Percentiles rank a stretch among this genome's conserved stretches.
Conservation (phyloP, 2,113 vertebrate species). For the Macrotis lagotis region DNA sequence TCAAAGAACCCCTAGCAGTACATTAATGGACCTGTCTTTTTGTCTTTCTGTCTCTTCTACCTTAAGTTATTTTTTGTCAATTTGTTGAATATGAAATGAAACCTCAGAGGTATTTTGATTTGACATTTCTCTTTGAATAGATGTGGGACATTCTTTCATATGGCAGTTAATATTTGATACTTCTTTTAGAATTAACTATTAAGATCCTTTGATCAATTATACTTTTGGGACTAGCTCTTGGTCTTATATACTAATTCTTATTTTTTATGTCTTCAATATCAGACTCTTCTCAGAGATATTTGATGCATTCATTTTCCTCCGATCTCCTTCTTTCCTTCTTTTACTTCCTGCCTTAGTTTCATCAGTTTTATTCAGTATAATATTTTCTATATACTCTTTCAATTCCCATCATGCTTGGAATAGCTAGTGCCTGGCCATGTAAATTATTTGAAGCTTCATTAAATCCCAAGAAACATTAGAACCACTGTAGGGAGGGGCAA, state of each 20-base stretch:
- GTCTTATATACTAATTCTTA: not conserved
- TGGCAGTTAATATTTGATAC: not conserved
- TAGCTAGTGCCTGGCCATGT: not conserved
- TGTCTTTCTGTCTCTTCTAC: not conserved
- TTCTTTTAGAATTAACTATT: not conserved
- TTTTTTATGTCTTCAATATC: not conserved
- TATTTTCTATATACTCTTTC: not conserved
- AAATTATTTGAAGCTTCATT: not conserved
- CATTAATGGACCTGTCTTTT: not conserved
- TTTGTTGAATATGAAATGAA: not conserved
- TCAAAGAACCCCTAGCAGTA: not conserved
- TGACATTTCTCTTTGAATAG: not conserved
- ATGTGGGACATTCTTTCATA: not conserved
- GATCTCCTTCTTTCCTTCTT: not conserved
- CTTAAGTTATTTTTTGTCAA: not conserved
- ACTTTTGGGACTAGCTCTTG: not conserved
- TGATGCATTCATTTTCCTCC: not conserved
- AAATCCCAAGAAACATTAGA: not conserved
- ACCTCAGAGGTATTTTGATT: not conserved
- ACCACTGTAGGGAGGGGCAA: not conserved
- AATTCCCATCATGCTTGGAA: not conserved
- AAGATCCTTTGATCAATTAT: not conserved
- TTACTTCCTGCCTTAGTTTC: not conserved
- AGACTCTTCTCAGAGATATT: not conserved
- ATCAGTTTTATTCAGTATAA: not conserved